Evolutionary conservation across 2,888 invertebrate genomes (phyloP).

Genomic region (Apamea sordens): DNA sequence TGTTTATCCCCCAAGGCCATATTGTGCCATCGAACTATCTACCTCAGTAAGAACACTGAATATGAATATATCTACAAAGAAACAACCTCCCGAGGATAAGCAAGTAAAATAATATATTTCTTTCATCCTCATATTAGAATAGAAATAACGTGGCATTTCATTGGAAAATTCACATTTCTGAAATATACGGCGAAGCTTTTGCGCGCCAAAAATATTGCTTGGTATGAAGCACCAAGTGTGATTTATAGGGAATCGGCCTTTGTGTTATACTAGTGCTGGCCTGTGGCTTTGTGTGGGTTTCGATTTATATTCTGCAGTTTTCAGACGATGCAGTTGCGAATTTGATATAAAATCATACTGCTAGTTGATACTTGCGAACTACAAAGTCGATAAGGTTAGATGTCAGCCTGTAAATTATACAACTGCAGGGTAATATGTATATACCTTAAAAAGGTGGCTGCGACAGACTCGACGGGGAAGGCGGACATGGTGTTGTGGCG

Average conservation of each 20-base stretch:
- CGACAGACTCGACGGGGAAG: neutral
- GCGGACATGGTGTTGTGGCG: neutral
- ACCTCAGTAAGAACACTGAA: conserved; percentile 7
- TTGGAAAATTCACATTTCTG: conserved; percentile 67
- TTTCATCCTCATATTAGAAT: conserved; percentile 61
- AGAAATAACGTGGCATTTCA: conserved; percentile 66
- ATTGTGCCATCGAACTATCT: neutral
- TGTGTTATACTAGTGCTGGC: conserved; percentile 48
- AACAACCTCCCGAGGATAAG: conserved; percentile 35
- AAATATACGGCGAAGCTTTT: conserved; percentile 65
- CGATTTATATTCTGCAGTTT: conserved; percentile 41
- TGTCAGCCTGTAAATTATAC: neutral
- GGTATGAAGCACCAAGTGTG: conserved; percentile 63
- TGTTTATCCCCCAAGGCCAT: neutral
- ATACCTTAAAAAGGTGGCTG: neutral
- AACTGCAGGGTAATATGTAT: neutral
- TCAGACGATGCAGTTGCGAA: conserved; percentile 15
- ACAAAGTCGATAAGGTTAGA: neutral
- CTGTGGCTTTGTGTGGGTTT: conserved; percentile 35
- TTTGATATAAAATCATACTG: neutral
- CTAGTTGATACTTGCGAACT: neutral
- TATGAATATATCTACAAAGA: conserved; percentile 32
- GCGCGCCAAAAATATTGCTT: conserved; percentile 65
- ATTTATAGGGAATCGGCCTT: conserved; percentile 64
- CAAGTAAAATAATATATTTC: conserved; percentile 60